Percentiles rank a stretch among this genome's conserved stretches.
Evolutionary conservation across 2,888 invertebrate genomes (phyloP).

Genomic region (Dichetophora obliterata): DNA sequence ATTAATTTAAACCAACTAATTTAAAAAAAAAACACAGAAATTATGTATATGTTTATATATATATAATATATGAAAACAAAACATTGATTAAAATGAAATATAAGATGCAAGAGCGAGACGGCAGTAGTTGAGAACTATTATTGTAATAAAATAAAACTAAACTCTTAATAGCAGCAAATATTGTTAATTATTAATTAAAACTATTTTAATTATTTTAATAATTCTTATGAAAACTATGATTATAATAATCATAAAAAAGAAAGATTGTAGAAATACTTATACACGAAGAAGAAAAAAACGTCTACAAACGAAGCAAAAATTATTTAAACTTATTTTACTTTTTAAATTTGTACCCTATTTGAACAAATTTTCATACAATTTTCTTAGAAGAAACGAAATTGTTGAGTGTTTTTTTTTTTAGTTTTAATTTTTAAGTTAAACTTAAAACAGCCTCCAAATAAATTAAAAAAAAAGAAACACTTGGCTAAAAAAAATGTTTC

Average conservation of each 20-base stretch:
- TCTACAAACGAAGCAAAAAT: slow-evolving; percentile 14
- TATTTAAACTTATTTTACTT: background rate
- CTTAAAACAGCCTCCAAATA: background rate
- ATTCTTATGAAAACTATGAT: slow-evolving; percentile 4
- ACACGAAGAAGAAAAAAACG: background rate
- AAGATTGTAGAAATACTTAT: background rate
- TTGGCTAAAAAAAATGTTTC: background rate
- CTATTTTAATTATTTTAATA: background rate
- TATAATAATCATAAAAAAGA: background rate
- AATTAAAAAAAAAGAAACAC: slow-evolving; percentile 32
- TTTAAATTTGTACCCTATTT: background rate
- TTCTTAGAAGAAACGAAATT: slow-evolving; percentile 11
- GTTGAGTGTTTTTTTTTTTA: slow-evolving; percentile 41
- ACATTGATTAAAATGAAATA: background rate
- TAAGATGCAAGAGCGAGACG: background rate
- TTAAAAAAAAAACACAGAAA: slow-evolving; percentile 9
- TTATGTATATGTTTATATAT: background rate
- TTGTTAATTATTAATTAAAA: slow-evolving; percentile 25
- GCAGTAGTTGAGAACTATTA: slow-evolving; percentile 9
- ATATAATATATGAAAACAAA: background rate
- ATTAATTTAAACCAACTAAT: slow-evolving; percentile 12
- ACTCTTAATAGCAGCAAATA: slow-evolving; percentile 14
- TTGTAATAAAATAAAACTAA: slow-evolving; percentile 10
- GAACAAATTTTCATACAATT: background rate
- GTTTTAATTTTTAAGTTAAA: background rate